Evolutionary conservation across 64 coral and sea anemone genomes (phyloP).

Genomic region (Porites australiensis): DNA sequence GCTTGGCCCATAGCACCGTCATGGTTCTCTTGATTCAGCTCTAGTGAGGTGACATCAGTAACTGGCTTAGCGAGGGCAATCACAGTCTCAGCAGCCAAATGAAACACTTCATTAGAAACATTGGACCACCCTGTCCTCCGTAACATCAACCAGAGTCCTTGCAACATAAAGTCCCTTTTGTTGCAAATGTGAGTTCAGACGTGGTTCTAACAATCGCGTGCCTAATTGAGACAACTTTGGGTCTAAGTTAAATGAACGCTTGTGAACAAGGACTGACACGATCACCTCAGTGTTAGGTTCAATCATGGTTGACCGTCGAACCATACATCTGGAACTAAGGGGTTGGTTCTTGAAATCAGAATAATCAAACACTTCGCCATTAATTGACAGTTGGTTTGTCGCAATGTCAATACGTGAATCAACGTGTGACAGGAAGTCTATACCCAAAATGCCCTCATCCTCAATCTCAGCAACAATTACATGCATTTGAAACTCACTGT

Average conservation of each 20-base stretch:
- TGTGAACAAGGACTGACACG: neutral
- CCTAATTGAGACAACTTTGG: neutral
- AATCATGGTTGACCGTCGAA: neutral
- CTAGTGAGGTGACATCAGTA: no score
- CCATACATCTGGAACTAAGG: no score
- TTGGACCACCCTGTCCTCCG: slow-evolving; percentile 10
- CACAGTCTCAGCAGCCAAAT: slow-evolving; percentile 25
- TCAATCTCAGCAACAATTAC: slow-evolving; percentile 26
- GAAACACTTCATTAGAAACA: slow-evolving; percentile 11
- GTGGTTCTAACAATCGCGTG: slow-evolving; percentile 35
- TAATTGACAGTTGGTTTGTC: slow-evolving; percentile 5
- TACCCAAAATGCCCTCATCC: slow-evolving; percentile 11
- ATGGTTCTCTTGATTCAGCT: neutral
- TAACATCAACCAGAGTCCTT: slow-evolving; percentile 45
- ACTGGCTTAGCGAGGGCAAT: neutral
- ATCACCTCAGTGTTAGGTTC: slow-evolving; percentile 7
- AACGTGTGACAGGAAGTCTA: slow-evolving; percentile 31
- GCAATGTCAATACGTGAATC: slow-evolving; percentile 8
- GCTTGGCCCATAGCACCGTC: neutral
- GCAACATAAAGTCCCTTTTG: slow-evolving; percentile 27
- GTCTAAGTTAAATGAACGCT: neutral
- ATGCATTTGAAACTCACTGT: slow-evolving; percentile 18
- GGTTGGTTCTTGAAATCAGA: neutral
- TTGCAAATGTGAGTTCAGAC: slow-evolving; percentile 24
- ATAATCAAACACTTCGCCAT: neutral